Evolutionary conservation across 30 jellyfish, hydroid and myxozoan species (phyloP), one percentile per base, ranked within the genome.

Genomic region (Mastigias papua): DNA sequence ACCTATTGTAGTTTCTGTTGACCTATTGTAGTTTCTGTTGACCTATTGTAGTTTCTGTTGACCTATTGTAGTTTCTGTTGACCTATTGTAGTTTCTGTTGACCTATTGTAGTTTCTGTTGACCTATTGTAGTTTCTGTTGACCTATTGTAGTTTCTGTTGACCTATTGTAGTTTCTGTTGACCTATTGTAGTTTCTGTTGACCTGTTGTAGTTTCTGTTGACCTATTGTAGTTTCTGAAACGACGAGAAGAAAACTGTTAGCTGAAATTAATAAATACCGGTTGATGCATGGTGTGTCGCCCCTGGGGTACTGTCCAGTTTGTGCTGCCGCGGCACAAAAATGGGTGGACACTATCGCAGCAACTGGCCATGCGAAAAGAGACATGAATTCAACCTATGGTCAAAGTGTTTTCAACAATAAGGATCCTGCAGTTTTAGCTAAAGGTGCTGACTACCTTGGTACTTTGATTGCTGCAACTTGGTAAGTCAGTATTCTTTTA

Each of bases 381-480:
- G 95, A 95, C 82, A 94, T 72, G 65, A 90, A 34, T 34, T 94
- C 97, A 3, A 81, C 69, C 28, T 90, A 91, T 82, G 99, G 99
- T 25, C 98, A 95, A 62, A 91, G 95, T 42, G 92, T 86, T 11
- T 95, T 95, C 88, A 75, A 96, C 13, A 35, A 90, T n/a, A 90
- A 90, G 65, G 97, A 91, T 54, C 82, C 84, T 16, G 87, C 86
- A 20, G 97, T 86, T 65, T 25, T 95, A 17, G 90, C 79, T 34
- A 95, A 90, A 67, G 99, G 99, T 11, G 96, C 98, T 17, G 98
- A 95, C 46, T 95, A 90, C 66, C 70, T 95, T 73, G 99, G 99
- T 30, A 95, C 99, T 0, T 73, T 95, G 60, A 97, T 95, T 34
- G 97, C 99, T 29, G 99, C 99, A 32, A 48, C 95, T 25, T 83